Base-by-base conservation (phyloP, 2,888 invertebrate genomes). In the Andrena hattorfiana region DNA sequence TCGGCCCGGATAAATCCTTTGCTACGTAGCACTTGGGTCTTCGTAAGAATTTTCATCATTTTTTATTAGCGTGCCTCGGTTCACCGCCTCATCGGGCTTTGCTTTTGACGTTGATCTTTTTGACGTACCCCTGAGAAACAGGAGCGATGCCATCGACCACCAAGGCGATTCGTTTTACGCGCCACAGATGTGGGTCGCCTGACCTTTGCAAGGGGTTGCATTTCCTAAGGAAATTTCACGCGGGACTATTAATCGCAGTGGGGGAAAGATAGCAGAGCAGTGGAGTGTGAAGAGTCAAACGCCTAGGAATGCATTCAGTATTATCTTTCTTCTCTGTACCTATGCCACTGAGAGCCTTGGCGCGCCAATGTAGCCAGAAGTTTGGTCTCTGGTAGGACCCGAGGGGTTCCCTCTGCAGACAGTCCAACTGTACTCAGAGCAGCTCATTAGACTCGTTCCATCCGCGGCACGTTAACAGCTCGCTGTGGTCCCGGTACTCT, bases 21-120 rank as follows among this genome's bases (percentile, higher is more conserved):
- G 16, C 20, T 8, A 23, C 54, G 28, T 20, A 32, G 30, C 13
- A n/a, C 26, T 42, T 6, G 2, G 23, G 35, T 32, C 26, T 30
- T 16, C 54, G n/a, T 35, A 81, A 72, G 79, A 79, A 79, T 81
- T 79, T 79, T 79, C 73, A 70, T 81, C 59, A 69, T 42, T 67
- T 75, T 60, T 56, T 71, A 71, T 63, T 35, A 30, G 67, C 13
- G 42, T 48, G 54, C 6, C 13, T 7, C 16, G 51, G 49, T 35
- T 26, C 54, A 51, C 7, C 42, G 26, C 51, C 30, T 4, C 49
- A 35, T 35, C 73, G 56, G 10, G 49, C 3, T n/a, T 20, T 23
- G 32, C 30, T 59, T 60, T 69, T 28, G 13, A 54, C 49, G 26
- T 48, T 48, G 59, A 66, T 54, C 51, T 60, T 49, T 60, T 49